Evolutionary conservation across 2,888 invertebrate genomes (phyloP).

Genomic region (Hermodice carunculata): DNA sequence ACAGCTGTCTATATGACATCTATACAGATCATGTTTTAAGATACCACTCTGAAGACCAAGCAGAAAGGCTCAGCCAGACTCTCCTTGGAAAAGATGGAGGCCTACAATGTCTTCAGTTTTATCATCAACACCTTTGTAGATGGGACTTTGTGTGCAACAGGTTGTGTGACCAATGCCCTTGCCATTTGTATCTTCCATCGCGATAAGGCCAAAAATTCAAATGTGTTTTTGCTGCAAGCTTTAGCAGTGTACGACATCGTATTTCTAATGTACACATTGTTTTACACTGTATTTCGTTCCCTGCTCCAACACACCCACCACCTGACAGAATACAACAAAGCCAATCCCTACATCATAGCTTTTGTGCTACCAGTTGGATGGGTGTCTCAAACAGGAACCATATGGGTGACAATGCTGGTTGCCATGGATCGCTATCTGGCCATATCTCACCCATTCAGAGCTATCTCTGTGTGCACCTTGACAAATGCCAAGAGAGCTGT

Average conservation of each 20-base stretch:
- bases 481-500: neutral
- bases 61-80: too few species aligned
- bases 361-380: constrained; percentile 25
- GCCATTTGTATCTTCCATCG: neutral
- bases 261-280: constrained; percentile 11
- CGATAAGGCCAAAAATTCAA: constrained; percentile 14
- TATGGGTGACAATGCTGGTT: constrained; percentile 23
- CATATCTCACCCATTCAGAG: constrained; percentile 20
- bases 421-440: constrained; percentile 24
- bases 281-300: constrained; percentile 24
- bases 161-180: constrained; percentile 15
- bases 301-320: constrained; percentile 15
- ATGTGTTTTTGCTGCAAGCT: constrained; percentile 15
- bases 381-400: constrained; percentile 28
- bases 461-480: constrained; percentile 10
- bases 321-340: constrained; percentile 7
- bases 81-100: neutral
- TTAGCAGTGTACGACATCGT: constrained; percentile 24
- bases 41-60: too few species aligned
- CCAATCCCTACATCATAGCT: constrained; percentile 20
- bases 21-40: too few species aligned
- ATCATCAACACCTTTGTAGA: constrained; percentile 20
- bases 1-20: too few species aligned
- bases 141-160: constrained; percentile 12
- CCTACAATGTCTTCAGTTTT: neutral